These are phyloP conservation scores for Copsychus sechellarum DNA, from an alignment of 2,113 vertebrate species.

Conservation along the genomic window DNA sequence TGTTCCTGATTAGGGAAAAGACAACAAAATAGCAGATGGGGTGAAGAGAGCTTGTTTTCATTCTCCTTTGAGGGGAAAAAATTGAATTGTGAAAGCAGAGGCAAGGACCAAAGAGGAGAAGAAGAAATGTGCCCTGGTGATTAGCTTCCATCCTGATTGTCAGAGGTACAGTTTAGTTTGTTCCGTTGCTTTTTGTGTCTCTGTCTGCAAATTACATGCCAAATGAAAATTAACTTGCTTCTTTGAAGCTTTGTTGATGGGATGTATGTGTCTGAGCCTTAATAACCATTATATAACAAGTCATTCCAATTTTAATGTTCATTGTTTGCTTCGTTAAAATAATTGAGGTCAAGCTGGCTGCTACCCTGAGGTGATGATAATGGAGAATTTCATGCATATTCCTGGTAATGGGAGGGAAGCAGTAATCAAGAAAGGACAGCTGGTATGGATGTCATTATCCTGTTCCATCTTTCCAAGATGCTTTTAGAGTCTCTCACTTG, in stretches of 20 bases:
- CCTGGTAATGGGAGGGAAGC: not conserved
- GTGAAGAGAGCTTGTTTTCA: not conserved
- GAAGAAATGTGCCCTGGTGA: not conserved
- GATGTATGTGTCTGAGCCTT: constrained; percentile 36
- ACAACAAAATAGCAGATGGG: not conserved
- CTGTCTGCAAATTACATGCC: constrained; percentile 24
- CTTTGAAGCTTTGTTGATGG: constrained; percentile 36
- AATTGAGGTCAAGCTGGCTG: constrained; percentile 43
- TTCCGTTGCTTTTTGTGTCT: not conserved
- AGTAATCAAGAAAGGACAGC: not conserved
- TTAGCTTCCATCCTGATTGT: not conserved
- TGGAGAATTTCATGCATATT: not conserved
- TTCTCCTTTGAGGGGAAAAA: not conserved
- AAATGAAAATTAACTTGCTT: constrained; percentile 39
- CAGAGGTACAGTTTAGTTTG: not conserved
- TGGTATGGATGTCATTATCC: not conserved
- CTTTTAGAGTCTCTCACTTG: not conserved
- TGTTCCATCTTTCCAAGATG: not conserved
- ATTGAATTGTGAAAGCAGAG: not conserved
- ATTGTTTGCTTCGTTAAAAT: constrained; percentile 43
- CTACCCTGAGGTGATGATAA: not conserved
- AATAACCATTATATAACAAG: constrained; percentile 16
- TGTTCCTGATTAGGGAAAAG: not conserved
- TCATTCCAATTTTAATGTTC: constrained; percentile 39
- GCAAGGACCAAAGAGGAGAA: not conserved